Base-by-base conservation (phyloP, 2,797 vertebrate species). In the Eptatretus atami region DNA sequence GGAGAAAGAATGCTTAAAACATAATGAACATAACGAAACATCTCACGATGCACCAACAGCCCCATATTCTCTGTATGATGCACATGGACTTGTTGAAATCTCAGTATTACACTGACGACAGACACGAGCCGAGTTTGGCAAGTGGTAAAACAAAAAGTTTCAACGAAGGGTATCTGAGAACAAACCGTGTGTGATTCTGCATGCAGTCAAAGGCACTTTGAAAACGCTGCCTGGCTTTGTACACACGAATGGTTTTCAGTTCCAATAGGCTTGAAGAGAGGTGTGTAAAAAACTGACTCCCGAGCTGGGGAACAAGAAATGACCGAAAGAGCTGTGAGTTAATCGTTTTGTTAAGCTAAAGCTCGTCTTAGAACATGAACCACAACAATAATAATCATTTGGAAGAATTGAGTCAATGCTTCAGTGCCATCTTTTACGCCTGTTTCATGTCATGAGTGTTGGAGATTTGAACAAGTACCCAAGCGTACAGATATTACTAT, bases 201-300 rank as follows among this genome's bases (percentile, higher is more conserved):
- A 83, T 78, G 5, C 78, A 75, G 66, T 95, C 88, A 66, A 96
- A 95, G 63, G 79, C 70, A 64, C 80, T 75, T 72, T 93, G 86
- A 71, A 86, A 93, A 64, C 76, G 76, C 68, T 79, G 73, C 70
- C 70, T 88, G 82, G 15, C 78, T 73, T 71, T 84, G 69, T 82
- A 84, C 11, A 85, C 85, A 66, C 85, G 81, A 68, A 95, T 87
- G 67, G 82, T 90, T 78, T 82, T 86, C 69, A 95, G 78, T 53
- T 53, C 90, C 88, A 75, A 93, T 83, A 92, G 81, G 53, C 86
- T 82, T 11, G 83, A 82, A 0, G 87, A 86, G n/a, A 95, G 72
- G 72, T 87, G 86, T 73, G 85, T n/a, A 90, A 70, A 94, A 93
- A 2, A 88, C 85, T 1, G 85, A 83, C 74, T 86, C 90, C 69